A percentile compares a stretch with the other conserved stretches of the same genome.
Evolutionary conservation across 1,140 invertebrate genomes (phyloP).

Genomic region (Tribolium madens): DNA sequence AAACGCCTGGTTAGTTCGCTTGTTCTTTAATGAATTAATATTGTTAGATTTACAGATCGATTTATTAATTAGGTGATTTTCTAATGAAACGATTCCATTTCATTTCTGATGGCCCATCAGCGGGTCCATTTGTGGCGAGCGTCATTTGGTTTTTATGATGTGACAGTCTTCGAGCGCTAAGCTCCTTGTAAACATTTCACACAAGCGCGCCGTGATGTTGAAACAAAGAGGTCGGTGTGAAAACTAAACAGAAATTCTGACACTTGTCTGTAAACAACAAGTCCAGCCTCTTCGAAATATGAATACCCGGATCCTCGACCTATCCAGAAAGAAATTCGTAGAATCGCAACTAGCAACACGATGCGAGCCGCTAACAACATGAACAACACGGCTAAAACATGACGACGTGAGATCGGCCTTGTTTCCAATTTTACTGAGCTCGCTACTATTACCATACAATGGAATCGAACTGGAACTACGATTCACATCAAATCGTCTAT

Average conservation of each 20-base stretch:
- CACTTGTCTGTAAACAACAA: conserved; percentile 41
- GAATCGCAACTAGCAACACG: conserved; percentile 43
- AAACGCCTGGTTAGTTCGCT: neutral
- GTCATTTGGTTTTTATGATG: conserved; percentile 28
- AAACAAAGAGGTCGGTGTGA: conserved; percentile 44
- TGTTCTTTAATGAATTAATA: conserved; percentile 12
- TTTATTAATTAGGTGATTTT: conserved; percentile 22
- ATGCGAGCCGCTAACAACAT: conserved; percentile 41
- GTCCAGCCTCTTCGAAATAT: conserved; percentile 41
- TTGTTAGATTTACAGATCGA: neutral
- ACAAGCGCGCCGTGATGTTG: conserved; percentile 27
- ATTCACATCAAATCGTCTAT: conserved; percentile 44
- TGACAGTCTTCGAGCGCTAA: conserved; percentile 28
- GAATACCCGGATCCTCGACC: conserved; percentile 37
- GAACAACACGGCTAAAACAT: conserved; percentile 43
- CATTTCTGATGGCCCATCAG: neutral
- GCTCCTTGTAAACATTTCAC: conserved; percentile 28
- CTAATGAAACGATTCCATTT: conserved; percentile 4
- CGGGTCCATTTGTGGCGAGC: conserved; percentile 17
- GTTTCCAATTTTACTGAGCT: conserved; percentile 39
- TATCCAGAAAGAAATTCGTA: conserved; percentile 42
- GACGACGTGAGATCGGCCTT: conserved; percentile 45
- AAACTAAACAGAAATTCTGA: conserved; percentile 42
- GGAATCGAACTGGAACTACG: conserved; percentile 45
- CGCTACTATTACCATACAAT: conserved; percentile 45